Base-by-base conservation (phyloP, 2,797 vertebrate species). In the Tenualosa ilisha region DNA sequence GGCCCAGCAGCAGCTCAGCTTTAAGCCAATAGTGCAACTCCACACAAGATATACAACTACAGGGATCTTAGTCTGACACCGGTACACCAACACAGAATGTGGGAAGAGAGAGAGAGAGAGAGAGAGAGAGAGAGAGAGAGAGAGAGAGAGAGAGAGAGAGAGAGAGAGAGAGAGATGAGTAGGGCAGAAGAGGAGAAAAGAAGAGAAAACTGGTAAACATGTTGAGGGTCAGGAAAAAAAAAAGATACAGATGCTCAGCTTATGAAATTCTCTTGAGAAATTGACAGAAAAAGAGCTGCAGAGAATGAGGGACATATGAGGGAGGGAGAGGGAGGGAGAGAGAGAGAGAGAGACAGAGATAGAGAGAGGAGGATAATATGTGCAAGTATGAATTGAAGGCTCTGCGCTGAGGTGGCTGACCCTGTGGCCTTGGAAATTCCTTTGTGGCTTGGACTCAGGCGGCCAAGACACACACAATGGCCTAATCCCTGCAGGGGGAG, bases 381-480 rank as follows among this genome's bases (percentile, higher is more conserved):
- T 31, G 24, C 3, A 24, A 65, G 63, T 6, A 24, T 26, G n/a
- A 11, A 85, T 43, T 59, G 22, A n/a, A 59, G 56, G 85, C 31
- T 40, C 11, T n/a, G 9, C 50, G 65, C 82, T 43, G 84, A 83
- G 81, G 65, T 53, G 85, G 86, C 85, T 85, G 82, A 85, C 68
- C 68, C 37, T 37, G 17, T 75, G 11, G 88, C 90, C 89, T 86
- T 6, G 65, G 87, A 89, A 92, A 91, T 90, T 90, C 88, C 90
- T 87, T 89, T 89, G 89, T 89, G 92, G 89, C 92, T 31, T 89
- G 89, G 86, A 89, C 84, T 90, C 87, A 87, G 86, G 50, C 56
- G 12, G 43, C 31, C 26, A 37, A 40, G 9, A 75, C 3, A 92
- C 91, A 92, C 86, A 92, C 91, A 93, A 87, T 89, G 86, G 90